These are phyloP conservation scores for Cephalopachus bancanus DNA, from an alignment of 2,797 vertebrate species.

Conservation along the genomic window DNA sequence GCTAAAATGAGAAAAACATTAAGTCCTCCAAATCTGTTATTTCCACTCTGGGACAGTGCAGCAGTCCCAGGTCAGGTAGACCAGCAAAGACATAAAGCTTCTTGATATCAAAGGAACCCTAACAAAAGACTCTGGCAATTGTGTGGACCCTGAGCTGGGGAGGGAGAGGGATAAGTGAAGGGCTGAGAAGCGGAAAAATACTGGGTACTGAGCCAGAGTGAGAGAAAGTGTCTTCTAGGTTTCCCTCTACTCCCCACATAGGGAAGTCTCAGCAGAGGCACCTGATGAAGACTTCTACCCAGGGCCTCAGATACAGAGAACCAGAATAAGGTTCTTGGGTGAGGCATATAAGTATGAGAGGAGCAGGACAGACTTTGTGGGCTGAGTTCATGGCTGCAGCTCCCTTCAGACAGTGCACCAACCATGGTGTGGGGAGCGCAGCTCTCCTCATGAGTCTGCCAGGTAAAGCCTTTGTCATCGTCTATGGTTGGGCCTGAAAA, in stretches of 20 bases:
- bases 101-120: neutral
- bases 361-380: neutral
- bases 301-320: neutral
- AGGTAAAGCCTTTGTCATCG: neutral
- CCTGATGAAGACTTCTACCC: neutral
- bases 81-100: neutral
- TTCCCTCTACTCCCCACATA: neutral
- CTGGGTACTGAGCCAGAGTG: neutral
- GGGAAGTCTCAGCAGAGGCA: neutral
- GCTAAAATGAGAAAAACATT: neutral
- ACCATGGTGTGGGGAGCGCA: neutral
- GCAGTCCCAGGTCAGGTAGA: rapidly evolving
- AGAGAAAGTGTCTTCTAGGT: neutral
- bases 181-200: neutral
- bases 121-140: neutral
- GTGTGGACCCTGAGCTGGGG: neutral
- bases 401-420: neutral
- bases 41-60: too few species aligned
- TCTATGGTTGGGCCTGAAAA: neutral
- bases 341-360: neutral
- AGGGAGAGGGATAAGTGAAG: neutral
- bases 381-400: neutral
- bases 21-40: rapidly evolving
- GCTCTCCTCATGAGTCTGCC: neutral
- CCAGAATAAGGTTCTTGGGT: neutral